phyloP scores from a whole-genome alignment of 2,797 vertebrate species.

The Mus caroli region DNA sequence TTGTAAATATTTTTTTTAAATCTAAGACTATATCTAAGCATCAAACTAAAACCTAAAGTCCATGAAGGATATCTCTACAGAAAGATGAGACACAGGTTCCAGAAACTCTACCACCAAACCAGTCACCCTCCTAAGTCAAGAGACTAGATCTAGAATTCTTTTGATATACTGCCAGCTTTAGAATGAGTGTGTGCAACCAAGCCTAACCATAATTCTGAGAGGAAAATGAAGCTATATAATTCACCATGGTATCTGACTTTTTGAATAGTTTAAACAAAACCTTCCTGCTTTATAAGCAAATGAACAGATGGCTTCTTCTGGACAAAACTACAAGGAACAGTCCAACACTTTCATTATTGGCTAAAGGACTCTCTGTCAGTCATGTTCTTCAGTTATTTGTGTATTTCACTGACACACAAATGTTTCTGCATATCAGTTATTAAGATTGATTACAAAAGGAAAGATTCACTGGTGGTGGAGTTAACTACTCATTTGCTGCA shows the following conservation, averaged over 20 bases:
- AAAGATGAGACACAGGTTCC: background rate
- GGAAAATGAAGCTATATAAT: background rate
- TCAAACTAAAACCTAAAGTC: conserved; percentile 19
- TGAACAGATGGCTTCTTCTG: conserved; percentile 60
- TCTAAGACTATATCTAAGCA: background rate
- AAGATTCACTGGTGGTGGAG: background rate
- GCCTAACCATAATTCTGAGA: background rate
- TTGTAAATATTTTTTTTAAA: background rate
- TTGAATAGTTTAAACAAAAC: background rate
- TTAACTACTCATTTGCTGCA: background rate
- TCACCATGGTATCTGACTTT: background rate
- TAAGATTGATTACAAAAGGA: conserved; percentile 39
- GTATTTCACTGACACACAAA: conserved; percentile 7
- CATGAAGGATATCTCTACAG: background rate
- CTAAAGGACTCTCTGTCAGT: background rate
- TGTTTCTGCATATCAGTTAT: background rate
- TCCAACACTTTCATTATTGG: conserved; percentile 26
- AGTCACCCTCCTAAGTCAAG: background rate
- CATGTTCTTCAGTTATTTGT: background rate
- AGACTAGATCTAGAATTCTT: background rate
- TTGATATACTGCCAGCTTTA: background rate
- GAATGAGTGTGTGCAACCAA: background rate
- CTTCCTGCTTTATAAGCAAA: conserved; percentile 18
- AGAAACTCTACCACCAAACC: background rate
- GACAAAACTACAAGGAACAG: background rate